Evolutionary conservation across 2,888 invertebrate species (phyloP), one percentile per base, ranked within the genome.

Genomic region (Druceiella hillmani): DNA sequence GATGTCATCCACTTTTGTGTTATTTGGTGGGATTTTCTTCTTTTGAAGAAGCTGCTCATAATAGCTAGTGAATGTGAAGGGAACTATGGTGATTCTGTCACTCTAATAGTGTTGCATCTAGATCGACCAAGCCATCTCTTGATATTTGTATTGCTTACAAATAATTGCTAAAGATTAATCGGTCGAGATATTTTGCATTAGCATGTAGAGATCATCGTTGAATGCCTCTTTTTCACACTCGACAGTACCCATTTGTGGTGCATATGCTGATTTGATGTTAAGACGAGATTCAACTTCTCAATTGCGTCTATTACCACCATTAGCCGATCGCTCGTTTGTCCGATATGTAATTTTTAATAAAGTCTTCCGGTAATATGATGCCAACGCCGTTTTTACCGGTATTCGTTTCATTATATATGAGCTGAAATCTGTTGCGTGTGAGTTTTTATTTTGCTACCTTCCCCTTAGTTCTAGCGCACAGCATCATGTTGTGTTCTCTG

Each of bases 201-300:
- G 22, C 22, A 6, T 20, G n/a, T 20, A n/a, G 22, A 20, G 22
- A n/a, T 20, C 22, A 20, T 20, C 22, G 6, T 9, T 7, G n/a
- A 20, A 20, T 9, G 22, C 22, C 22, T 20, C 22, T 9, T 20
- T 20, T 9, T 20, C 22, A 20, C 22, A 20, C 6, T 20, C 22
- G 6, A n/a, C 22, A 20, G 22, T 20, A n/a, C 22, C 22, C n/a
- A 20, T 20, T 20, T 20, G 22, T 20, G 22, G 22, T 20, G 22
- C 22, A 20, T 20, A 20, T 20, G 22, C n/a, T 9, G 22, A 20
- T 20, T 7, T 9, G 6, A 20, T 20, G n/a, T 20, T 20, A n/a
- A n/a, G n/a, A n/a, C 22, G n/a, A n/a, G 22, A n/a, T 20, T 20
- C n/a, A n/a, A 20, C n/a, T 20, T 20, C n/a, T 20, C 22, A n/a